These are phyloP conservation scores for Poecilia gillii DNA, from an alignment of 2,797 vertebrate species.

Conservation along the genomic window DNA sequence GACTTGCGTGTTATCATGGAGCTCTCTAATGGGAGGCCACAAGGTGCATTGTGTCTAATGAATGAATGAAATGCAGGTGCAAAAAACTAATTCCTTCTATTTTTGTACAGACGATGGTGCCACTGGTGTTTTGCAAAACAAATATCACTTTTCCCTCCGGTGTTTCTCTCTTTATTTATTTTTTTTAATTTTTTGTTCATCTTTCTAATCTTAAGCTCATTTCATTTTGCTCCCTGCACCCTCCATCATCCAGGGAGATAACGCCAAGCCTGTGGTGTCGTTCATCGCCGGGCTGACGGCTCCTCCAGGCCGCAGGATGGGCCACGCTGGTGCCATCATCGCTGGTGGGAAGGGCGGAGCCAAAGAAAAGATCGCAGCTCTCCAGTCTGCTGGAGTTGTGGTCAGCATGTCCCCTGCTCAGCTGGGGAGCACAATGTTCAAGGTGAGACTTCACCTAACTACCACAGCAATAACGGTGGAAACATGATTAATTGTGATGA, in stretches of 20 bases:
- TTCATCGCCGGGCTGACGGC: constrained; percentile 98
- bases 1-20: constrained; percentile 66
- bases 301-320: constrained; percentile 96
- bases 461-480: not conserved
- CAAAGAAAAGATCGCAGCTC: constrained; percentile 97
- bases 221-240: constrained; percentile 8
- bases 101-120: constrained; percentile 10
- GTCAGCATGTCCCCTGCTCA: constrained; percentile 98
- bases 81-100: constrained; percentile 43
- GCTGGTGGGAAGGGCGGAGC: constrained; percentile 98
- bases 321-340: constrained; percentile 97
- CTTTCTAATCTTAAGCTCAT: not conserved
- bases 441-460: constrained; percentile 81
- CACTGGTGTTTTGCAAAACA: constrained; percentile 10
- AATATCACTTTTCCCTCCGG: constrained; percentile 10
- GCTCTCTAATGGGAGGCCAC: constrained; percentile 64
- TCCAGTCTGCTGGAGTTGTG: constrained; percentile 93
- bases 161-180: not conserved
- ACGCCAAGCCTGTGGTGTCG: constrained; percentile 95
- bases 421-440: constrained; percentile 95
- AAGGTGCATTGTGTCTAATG: constrained; percentile 66
- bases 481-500: too few relatives aligned
- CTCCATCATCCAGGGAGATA: constrained; percentile 82
- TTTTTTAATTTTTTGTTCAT: constrained; percentile 6
- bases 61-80: constrained; percentile 68